phyloP scores from a whole-genome alignment of 2,113 vertebrate species.

The Oncorhynchus kisutch region DNA sequence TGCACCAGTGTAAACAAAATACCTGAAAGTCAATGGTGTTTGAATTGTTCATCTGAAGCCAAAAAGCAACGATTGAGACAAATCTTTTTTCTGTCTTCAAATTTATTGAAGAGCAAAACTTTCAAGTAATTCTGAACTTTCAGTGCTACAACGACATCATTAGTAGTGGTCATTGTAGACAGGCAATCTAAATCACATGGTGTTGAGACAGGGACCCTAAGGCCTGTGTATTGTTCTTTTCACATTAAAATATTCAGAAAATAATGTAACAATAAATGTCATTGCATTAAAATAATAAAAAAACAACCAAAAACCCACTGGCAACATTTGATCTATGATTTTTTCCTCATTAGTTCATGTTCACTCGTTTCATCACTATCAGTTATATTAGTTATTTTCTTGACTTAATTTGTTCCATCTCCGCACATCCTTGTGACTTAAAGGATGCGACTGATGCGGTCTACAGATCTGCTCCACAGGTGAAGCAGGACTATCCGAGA shows the following conservation, averaged over 20 bases:
- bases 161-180: conserved; percentile 66
- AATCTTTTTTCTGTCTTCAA: conserved; percentile 49
- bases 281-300: conserved; percentile 57
- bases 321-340: conserved; percentile 38
- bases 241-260: conserved; percentile 67
- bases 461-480: neutral
- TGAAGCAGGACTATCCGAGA: conserved; percentile 1
- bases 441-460: neutral
- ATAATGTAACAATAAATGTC: conserved; percentile 35
- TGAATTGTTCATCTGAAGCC: neutral
- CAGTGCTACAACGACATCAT: conserved; percentile 63
- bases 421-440: neutral
- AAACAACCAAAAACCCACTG: conserved; percentile 23
- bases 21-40: neutral
- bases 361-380: neutral
- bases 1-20: neutral
- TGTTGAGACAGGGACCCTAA: conserved; percentile 29
- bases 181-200: conserved; percentile 37
- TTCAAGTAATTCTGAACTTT: conserved; percentile 73
- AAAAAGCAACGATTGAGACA: neutral
- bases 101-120: conserved; percentile 75
- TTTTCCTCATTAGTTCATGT: conserved; percentile 5
- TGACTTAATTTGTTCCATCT: neutral
- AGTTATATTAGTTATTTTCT: neutral
- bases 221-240: conserved; percentile 49